Conservation (phyloP, 2,888 invertebrate species). For the Polymixis lichenea region DNA sequence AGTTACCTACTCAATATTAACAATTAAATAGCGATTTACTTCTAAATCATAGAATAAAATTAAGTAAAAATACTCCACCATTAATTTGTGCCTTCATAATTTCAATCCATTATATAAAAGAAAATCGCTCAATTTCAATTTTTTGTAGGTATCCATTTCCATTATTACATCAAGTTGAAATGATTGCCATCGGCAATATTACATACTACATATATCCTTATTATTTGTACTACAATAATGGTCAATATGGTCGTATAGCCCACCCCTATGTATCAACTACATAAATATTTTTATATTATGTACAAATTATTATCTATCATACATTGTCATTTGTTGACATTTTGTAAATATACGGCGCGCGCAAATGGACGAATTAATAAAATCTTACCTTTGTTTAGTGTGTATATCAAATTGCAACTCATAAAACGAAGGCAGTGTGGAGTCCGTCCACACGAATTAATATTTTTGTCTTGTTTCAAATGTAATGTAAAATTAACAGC, state of each 20-base stretch:
- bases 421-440: constrained; percentile 21
- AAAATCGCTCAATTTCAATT: not conserved
- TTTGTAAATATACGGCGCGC: constrained; percentile 4
- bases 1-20: not conserved
- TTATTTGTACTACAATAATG: constrained; percentile 38
- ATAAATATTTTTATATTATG: constrained; percentile 43
- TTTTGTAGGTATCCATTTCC: constrained; percentile 7
- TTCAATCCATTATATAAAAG: not conserved
- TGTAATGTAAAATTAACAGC: not conserved
- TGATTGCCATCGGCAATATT: constrained; percentile 6
- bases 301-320: constrained; percentile 47
- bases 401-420: constrained; percentile 52
- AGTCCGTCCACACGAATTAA: not conserved
- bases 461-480: not conserved
- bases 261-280: constrained; percentile 36
- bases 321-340: constrained; percentile 17
- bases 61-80: not conserved
- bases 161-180: constrained; percentile 9
- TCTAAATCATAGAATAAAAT: not conserved
- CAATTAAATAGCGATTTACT: constrained; percentile 20
- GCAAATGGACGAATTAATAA: not conserved
- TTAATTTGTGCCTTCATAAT: constrained; percentile 4
- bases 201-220: not conserved
- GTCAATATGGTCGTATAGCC: constrained; percentile 21
- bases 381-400: constrained; percentile 32